A percentile compares a stretch with the other conserved stretches of the same genome.
Evolutionary conservation across 2,113 vertebrate species (phyloP).

Genomic region (Lophochroa leadbeateri): DNA sequence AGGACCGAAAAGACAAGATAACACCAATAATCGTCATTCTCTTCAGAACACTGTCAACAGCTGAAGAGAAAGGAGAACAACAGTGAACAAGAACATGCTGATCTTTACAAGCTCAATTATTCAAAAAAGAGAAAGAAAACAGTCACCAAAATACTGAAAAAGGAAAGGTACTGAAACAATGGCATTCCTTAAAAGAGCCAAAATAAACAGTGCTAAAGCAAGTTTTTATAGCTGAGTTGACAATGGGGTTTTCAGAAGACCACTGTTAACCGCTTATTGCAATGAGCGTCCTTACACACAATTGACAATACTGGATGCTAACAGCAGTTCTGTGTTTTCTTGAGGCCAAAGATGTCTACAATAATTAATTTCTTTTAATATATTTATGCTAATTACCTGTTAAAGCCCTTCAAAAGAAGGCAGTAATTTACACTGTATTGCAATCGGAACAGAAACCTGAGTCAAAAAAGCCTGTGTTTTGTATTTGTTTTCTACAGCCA

Average conservation of each 20-base stretch:
- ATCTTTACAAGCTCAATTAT: not conserved
- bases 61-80: constrained; percentile 69
- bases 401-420: not conserved
- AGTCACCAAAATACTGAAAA: not conserved
- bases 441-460: not conserved
- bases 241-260: not conserved
- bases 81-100: not conserved
- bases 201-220: not conserved
- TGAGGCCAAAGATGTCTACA: not conserved
- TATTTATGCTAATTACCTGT: not conserved
- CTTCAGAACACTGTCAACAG: constrained; percentile 98
- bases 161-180: not conserved
- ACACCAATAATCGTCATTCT: constrained; percentile 99
- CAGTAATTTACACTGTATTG: not conserved
- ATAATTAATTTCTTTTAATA: not conserved
- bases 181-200: not conserved
- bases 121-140: not conserved
- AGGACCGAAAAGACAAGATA: constrained; percentile 94
- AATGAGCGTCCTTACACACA: not conserved
- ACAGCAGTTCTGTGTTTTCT: not conserved
- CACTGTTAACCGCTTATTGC: not conserved
- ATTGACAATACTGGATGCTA: not conserved
- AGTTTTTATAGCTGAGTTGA: not conserved
- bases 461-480: not conserved
- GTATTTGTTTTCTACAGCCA: not conserved